Evolutionary conservation across 2,888 invertebrate species (phyloP), one percentile per base, ranked within the genome.

Genomic region (Mesoligia furuncula): DNA sequence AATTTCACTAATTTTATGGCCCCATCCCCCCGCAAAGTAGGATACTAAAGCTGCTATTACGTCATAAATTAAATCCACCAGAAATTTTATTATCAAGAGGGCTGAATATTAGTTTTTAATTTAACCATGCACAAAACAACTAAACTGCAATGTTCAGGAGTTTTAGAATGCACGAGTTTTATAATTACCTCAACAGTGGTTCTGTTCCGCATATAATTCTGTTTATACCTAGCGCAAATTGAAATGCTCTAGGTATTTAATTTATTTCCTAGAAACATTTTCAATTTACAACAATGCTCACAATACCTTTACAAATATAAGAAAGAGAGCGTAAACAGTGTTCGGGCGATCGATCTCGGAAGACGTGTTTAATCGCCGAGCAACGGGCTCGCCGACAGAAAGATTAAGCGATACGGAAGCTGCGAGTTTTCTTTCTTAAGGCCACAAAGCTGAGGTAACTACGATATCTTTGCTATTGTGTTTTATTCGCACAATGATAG

Each of bases 331-430:
- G 84, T 83, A 89, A 90, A 91, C 86, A 88, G 75, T 76, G 85
- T 81, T 86, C 81, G 81, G 73, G 77, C 89, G 87, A 92, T 92
- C 92, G 90, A 92, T 92, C 91, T 92, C 88, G 31, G 74, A 88
- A 91, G 92, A 91, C 90, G 90, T 93, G 92, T 93, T 92, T 93
- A 93, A 94, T 93, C 94, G 92, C 91, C 88, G 87, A 88, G 91
- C 92, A 93, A 92, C 93, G 88, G 84, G 85, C 83, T 79, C 80
- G 80, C 85, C 77, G 87, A 86, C 88, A 89, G 90, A 88, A 90
- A 91, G 94, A 93, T 94, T 92, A 93, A 93, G 91, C 88, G 91
- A 87, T 91, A 91, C 90, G 91, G 91, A 91, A 93, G 91, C 90
- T 59, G 69, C 87, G 79, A 86, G 80, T 87, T 90, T 87, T 87